phyloP scores from a whole-genome alignment of 2,888 invertebrate species.

The Dusona sp. region DNA sequence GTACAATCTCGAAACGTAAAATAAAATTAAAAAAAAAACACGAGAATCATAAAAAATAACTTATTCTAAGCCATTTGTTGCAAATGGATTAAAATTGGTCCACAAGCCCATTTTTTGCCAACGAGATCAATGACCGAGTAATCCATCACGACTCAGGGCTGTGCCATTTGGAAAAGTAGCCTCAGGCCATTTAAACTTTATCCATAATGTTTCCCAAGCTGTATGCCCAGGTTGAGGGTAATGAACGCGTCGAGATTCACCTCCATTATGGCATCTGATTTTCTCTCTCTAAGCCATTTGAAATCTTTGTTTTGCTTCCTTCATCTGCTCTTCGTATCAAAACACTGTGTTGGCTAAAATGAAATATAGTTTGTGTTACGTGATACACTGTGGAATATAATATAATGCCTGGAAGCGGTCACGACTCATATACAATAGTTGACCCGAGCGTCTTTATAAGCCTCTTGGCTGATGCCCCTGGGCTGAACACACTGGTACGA shows the following conservation, averaged over 20 bases:
- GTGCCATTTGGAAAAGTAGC: background rate
- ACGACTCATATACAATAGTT: conserved; percentile 36
- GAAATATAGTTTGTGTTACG: conserved; percentile 50
- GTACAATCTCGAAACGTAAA: background rate
- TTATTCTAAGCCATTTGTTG: background rate
- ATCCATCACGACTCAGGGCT: background rate
- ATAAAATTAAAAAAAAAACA: background rate
- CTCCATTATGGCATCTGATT: conserved; percentile 65
- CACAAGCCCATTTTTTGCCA: background rate
- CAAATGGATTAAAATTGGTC: background rate
- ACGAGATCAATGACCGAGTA: conserved; percentile 4
- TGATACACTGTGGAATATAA: conserved; percentile 53
- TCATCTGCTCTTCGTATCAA: conserved; percentile 21
- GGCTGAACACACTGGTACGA: conserved; percentile 31
- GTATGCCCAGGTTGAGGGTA: conserved; percentile 1
- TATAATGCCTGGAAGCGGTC: conserved; percentile 32
- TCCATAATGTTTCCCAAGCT: conserved; percentile 7
- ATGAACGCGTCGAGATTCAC: conserved; percentile 49
- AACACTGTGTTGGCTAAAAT: background rate
- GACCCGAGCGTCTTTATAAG: conserved; percentile 44
- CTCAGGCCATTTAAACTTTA: background rate
- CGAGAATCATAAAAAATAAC: background rate
- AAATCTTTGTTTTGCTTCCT: background rate
- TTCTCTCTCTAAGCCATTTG: conserved; percentile 53
- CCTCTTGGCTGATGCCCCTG: conserved; percentile 36